Percentiles rank a stretch among this genome's conserved stretches.
Evolutionary conservation across 1,140 invertebrate species (phyloP).

Genomic region (Bombus confusus): DNA sequence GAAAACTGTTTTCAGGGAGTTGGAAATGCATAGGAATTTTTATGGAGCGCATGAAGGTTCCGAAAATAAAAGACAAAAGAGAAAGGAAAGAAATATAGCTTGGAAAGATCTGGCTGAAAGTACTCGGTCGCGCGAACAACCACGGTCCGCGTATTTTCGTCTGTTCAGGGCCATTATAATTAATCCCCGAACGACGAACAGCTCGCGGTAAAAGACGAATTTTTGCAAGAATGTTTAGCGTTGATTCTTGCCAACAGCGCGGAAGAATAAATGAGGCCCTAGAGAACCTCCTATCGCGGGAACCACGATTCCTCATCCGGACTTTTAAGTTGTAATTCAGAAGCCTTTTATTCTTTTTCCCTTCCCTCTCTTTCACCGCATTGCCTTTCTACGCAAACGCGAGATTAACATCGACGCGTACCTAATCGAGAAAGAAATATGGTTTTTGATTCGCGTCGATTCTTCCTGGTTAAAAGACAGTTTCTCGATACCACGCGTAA

Average conservation of each 20-base stretch:
- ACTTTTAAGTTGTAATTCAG: conserved; percentile 36
- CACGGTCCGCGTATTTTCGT: conserved; percentile 15
- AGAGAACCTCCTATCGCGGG: conserved; percentile 13
- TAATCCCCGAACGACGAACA: conserved; percentile 44
- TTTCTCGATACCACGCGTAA: neutral
- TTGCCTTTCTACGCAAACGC: neutral
- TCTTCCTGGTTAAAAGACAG: neutral
- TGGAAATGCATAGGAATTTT: neutral
- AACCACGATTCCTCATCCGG: conserved; percentile 15
- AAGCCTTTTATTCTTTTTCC: neutral
- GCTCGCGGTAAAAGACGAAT: conserved; percentile 18
- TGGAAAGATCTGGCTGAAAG: neutral
- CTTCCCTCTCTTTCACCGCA: neutral
- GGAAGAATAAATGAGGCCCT: conserved; percentile 50
- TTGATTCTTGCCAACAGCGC: conserved; percentile 43
- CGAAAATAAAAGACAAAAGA: too few species aligned
- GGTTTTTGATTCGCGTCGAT: too few species aligned
- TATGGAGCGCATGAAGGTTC: neutral
- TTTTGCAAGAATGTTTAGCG: conserved; percentile 39
- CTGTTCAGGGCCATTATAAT: conserved; percentile 43
- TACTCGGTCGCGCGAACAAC: neutral
- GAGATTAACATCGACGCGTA: neutral
- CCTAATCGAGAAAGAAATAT: neutral
- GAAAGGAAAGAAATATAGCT: neutral
- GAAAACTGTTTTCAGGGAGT: neutral